Evolutionary conservation across 2,888 invertebrate genomes (phyloP).

Genomic region (Ctena decussata): DNA sequence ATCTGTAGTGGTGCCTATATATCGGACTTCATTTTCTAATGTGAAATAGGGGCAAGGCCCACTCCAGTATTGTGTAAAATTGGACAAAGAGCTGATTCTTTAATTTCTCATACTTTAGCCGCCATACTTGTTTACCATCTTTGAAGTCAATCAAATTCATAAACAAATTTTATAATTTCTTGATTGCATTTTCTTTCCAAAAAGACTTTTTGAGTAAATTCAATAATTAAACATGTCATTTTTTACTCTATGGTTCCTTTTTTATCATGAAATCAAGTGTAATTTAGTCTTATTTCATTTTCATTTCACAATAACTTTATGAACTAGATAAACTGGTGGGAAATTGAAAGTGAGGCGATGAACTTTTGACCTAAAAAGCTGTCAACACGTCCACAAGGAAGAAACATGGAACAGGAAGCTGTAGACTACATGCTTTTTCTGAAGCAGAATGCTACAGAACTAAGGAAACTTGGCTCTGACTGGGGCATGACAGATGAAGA

Average conservation of each 20-base stretch:
- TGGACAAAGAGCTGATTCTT: constrained; percentile 7
- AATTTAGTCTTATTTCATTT: too few species aligned
- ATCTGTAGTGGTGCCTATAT: not conserved
- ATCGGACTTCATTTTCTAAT: not conserved
- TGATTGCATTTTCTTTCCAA: too few species aligned
- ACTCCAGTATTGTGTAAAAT: not conserved
- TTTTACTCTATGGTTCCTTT: too few species aligned
- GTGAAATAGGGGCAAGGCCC: not conserved
- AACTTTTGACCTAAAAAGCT: constrained; percentile 33
- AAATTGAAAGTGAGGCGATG: constrained; percentile 50
- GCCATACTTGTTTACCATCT: constrained; percentile 81
- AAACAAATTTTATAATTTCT: too few species aligned
- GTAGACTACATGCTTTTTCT: constrained; percentile 65
- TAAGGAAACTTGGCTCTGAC: constrained; percentile 66
- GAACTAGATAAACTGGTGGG: too few species aligned
- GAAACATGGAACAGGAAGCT: constrained; percentile 58
- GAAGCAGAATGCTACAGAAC: constrained; percentile 67
- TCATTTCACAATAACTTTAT: too few species aligned
- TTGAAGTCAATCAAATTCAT: constrained; percentile 41
- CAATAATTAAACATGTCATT: too few species aligned
- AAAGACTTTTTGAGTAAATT: too few species aligned
- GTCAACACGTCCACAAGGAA: not conserved
- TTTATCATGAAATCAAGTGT: too few species aligned
- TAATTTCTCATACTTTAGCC: constrained; percentile 66
- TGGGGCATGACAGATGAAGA: constrained; percentile 73